Percentiles rank a stretch among this genome's conserved stretches.
Evolutionary conservation across 2,797 vertebrate genomes (phyloP).

Genomic region (Pelobates cultripes): DNA sequence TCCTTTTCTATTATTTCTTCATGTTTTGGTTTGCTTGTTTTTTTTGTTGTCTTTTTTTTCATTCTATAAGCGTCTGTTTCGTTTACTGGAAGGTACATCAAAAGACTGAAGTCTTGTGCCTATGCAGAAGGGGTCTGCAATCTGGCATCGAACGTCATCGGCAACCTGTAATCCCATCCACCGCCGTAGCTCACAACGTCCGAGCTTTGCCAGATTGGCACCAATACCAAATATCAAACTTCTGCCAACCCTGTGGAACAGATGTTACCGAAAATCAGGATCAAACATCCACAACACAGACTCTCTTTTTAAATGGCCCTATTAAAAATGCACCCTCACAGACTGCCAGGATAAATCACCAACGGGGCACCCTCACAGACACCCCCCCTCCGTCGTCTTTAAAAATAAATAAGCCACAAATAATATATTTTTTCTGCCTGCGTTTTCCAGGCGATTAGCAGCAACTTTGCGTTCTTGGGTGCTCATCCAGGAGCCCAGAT

Average conservation of each 20-base stretch:
- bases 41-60: neutral
- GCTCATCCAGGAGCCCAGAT: conserved; percentile 46
- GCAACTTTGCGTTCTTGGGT: conserved; percentile 26
- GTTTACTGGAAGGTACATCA: neutral
- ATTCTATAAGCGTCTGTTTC: neutral
- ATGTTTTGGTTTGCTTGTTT: neutral
- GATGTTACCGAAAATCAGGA: conserved; percentile 43
- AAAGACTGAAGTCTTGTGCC: neutral
- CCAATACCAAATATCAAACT: neutral
- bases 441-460: conserved; percentile 32
- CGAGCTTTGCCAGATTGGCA: conserved; percentile 41
- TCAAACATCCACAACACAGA: conserved; percentile 19
- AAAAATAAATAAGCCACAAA: conserved; percentile 29
- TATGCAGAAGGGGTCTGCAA: neutral
- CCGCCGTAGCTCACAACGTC: neutral
- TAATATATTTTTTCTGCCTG: neutral
- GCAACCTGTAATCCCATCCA: conserved; percentile 25
- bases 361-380: neutral
- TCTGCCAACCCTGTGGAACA: conserved; percentile 42
- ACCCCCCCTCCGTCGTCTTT: neutral
- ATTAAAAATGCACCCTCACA: conserved; percentile 23
- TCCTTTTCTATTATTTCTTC: neutral
- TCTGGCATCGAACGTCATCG: conserved; percentile 2
- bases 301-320: conserved; percentile 12
- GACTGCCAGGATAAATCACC: neutral